Evolutionary conservation across 2,113 vertebrate species (phyloP).

Genomic region (Chaetura pelagica): DNA sequence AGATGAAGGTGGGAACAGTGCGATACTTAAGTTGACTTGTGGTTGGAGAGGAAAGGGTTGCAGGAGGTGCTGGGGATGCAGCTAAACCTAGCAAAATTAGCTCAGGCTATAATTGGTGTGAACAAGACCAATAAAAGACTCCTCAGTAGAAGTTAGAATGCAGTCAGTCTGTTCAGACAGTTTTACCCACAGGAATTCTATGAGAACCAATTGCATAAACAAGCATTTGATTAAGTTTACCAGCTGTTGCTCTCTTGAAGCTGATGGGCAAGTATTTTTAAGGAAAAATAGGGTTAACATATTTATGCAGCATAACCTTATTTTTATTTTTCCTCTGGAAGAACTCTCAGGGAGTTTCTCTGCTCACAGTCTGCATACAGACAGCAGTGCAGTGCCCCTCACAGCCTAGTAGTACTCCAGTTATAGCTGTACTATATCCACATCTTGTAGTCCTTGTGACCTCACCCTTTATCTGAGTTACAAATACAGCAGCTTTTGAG

Average conservation of each 20-base stretch:
- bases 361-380: not conserved
- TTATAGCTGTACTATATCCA: not conserved
- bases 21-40: rapidly evolving
- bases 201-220: not conserved
- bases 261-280: not conserved
- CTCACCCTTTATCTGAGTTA: not conserved
- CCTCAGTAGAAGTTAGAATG: not conserved
- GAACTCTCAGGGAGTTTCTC: not conserved
- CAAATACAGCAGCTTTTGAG: not conserved
- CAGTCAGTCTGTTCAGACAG: not conserved
- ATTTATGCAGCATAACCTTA: not conserved
- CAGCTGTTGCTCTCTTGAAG: not conserved
- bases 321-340: not conserved
- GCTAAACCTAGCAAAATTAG: not conserved
- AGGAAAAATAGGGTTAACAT: not conserved
- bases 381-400: not conserved
- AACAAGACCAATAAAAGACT: not conserved
- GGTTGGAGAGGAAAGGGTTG: not conserved
- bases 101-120: not conserved
- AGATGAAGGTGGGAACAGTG: not conserved
- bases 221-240: not conserved
- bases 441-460: not conserved
- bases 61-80: not conserved
- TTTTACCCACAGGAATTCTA: not conserved
- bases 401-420: not conserved